A percentile compares a stretch with the other conserved stretches of the same genome.
Conservation (phyloP, 2,888 invertebrate species). For the Petrophora chlorosata region DNA sequence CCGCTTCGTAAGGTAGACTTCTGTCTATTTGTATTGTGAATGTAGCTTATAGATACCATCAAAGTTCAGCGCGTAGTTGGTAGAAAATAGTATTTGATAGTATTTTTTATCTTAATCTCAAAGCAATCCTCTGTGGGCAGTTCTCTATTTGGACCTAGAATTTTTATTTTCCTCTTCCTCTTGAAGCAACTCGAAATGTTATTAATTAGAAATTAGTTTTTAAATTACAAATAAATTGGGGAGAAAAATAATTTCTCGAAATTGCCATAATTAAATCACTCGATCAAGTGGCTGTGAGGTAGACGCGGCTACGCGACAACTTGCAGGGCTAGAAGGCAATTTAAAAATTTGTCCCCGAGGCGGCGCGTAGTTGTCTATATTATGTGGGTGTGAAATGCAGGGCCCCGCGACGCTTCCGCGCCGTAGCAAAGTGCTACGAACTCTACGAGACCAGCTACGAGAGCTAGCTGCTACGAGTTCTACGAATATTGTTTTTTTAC, state of each 20-base stretch:
- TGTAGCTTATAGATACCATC: conserved; percentile 11
- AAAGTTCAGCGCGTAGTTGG: background rate
- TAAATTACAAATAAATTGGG: background rate
- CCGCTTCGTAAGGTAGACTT: conserved; percentile 14
- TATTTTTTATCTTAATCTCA: no score
- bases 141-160: no score
- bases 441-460: conserved; percentile 47
- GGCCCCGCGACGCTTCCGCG: conserved; percentile 45
- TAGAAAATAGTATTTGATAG: background rate
- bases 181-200: no score
- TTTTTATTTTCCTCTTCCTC: no score
- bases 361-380: conserved; percentile 69
- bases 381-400: conserved; percentile 61
- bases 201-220: no score
- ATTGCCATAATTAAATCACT: conserved; percentile 11
- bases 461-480: background rate
- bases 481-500: background rate
- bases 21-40: conserved; percentile 18
- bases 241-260: conserved; percentile 7
- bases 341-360: conserved; percentile 74
- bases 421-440: conserved; percentile 45
- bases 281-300: conserved; percentile 13
- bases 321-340: conserved; percentile 65
- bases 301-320: conserved; percentile 45
- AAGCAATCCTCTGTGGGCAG: no score